These are phyloP conservation scores for Drosophila recens DNA, from an alignment of 2,888 invertebrate genomes.

Conservation along the genomic window DNA sequence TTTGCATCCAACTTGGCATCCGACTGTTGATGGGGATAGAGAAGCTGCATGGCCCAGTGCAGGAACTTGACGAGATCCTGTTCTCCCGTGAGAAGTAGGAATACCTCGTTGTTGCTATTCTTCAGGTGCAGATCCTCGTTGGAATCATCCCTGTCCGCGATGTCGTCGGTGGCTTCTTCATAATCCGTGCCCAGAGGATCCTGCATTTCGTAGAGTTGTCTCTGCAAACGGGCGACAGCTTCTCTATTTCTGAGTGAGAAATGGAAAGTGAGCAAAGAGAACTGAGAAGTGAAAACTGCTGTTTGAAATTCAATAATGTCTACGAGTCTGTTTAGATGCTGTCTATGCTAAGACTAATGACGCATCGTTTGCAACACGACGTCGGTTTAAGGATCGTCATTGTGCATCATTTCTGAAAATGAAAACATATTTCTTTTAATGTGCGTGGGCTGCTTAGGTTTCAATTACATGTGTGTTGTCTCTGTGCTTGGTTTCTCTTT, in stretches of 20 bases:
- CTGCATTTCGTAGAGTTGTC: slow-evolving; percentile 49
- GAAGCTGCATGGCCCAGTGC: slow-evolving; percentile 81
- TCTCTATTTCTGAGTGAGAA: slow-evolving; percentile 60
- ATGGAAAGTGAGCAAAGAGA: not conserved
- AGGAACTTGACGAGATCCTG: slow-evolving; percentile 82
- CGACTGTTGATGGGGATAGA: slow-evolving; percentile 69
- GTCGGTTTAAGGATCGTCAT: slow-evolving; percentile 66
- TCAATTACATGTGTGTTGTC: slow-evolving; percentile 65
- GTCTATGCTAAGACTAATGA: slow-evolving; percentile 63
- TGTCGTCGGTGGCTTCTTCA: slow-evolving; percentile 29
- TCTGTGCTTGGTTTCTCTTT: slow-evolving; percentile 47
- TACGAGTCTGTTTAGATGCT: slow-evolving; percentile 23
- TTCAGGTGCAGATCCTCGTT: slow-evolving; percentile 19
- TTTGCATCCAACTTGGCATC: slow-evolving; percentile 43
- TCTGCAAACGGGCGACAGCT: slow-evolving; percentile 56
- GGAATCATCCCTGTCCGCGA: slow-evolving; percentile 27
- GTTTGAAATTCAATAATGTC: slow-evolving; percentile 23
- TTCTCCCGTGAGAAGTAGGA: slow-evolving; percentile 80
- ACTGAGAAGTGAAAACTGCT: slow-evolving; percentile 24
- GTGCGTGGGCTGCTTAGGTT: slow-evolving; percentile 73
- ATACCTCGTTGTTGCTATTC: slow-evolving; percentile 70
- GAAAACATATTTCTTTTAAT: slow-evolving; percentile 49
- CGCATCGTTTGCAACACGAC: slow-evolving; percentile 51
- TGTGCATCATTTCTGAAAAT: slow-evolving; percentile 45
- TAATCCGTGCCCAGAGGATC: slow-evolving; percentile 24